Percentiles rank a stretch among this genome's conserved stretches.
Evolutionary conservation across 2,113 vertebrate genomes (phyloP).

Genomic region (Riparia riparia): DNA sequence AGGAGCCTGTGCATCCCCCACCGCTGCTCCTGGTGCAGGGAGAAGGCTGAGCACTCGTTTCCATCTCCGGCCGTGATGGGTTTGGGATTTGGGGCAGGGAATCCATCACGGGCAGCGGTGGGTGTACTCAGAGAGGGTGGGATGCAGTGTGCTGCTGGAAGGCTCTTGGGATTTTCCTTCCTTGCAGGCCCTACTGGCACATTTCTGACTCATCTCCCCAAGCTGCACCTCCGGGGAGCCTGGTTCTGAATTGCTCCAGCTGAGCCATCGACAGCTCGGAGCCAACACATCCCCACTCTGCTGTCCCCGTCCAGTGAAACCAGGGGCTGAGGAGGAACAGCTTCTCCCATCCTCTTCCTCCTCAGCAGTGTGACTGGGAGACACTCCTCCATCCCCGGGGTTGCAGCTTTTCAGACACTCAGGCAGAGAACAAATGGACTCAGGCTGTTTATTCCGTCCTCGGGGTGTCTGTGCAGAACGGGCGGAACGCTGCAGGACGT

Average conservation of each 20-base stretch:
- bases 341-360: neutral
- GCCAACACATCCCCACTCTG: neutral
- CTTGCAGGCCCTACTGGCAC: neutral
- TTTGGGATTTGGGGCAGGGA: neutral
- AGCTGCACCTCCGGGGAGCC: neutral
- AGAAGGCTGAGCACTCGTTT: neutral
- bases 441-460: slow-evolving; percentile 64
- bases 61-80: neutral
- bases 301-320: neutral
- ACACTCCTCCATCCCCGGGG: neutral
- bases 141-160: neutral
- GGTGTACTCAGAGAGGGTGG: neutral
- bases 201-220: neutral
- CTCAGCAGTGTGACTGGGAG: neutral
- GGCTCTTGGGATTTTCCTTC: neutral
- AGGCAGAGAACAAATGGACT: neutral
- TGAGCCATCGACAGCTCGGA: neutral
- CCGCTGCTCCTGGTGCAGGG: accelerated
- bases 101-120: neutral
- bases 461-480: slow-evolving; percentile 24
- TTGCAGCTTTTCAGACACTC: neutral
- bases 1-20: neutral
- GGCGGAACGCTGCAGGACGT: slow-evolving; percentile 9
- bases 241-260: neutral
- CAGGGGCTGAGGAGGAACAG: neutral